Base-by-base conservation (phyloP, 53 echinoderm and acorn worm species). In the Henricia sp. region DNA sequence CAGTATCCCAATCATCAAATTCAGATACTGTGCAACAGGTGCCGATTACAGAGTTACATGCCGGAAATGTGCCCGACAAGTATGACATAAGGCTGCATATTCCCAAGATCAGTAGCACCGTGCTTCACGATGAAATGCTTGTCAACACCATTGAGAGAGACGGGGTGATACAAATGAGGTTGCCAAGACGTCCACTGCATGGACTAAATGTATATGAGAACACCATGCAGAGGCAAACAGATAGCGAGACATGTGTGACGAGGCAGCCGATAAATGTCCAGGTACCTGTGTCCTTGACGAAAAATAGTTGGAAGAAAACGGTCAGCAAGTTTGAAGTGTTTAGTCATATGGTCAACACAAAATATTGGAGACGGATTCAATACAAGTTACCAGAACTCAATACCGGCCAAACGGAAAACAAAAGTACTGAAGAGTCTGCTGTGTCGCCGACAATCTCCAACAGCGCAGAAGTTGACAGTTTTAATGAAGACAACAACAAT, bases 131-230 rank as follows among this genome's bases (percentile, higher is more conserved):
- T n/a, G 35, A 48, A n/a, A 62, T 63, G 9, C 32, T 63, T 14
- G 34, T 33, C 43, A 57, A 48, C 32, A 80, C 64, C 10, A 44
- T 64, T 8, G 80, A 80, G 17, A 64, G 63, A 50, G 63, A 80
- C 48, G 80, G 80, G 11, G 48, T 80, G 19, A 4, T 80, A 19
- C 57, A 80, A 43, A 80, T 46, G 20, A 43, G 46, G 25, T 28
- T 80, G 62, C 25, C 63, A 26, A 44, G 80, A 44, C 80, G 39
- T 40, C 80, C 80, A 37, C 37, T 80, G 6, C 48, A 80, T 63
- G 51, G 80, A 17, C n/a, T 63, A 19, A 80, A 80, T 80, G n/a
- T n/a, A n/a, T n/a, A n/a, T n/a, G 48, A 50, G 6, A 30, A 35
- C 34, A 64, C 50, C 6, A 44, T 50, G 80, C 80, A 60, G 28